Evolutionary conservation across 2,113 vertebrate species (phyloP).

Genomic region (Smithornis capensis): DNA sequence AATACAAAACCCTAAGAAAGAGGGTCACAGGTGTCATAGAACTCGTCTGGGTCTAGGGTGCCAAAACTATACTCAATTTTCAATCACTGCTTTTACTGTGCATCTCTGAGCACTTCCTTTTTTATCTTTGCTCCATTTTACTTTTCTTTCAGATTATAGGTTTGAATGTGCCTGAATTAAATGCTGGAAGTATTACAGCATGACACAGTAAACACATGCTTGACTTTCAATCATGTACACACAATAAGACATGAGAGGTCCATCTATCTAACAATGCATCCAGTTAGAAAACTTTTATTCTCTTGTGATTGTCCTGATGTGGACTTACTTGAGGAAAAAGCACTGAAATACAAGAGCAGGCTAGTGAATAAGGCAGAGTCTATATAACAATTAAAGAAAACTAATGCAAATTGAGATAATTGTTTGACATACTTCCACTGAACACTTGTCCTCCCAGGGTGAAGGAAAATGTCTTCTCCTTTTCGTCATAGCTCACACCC

Average conservation of each 20-base stretch:
- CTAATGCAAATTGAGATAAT: background rate
- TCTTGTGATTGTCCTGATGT: background rate
- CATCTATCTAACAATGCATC: background rate
- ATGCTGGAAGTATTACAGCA: background rate
- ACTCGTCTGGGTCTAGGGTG: background rate
- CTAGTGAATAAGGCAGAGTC: background rate
- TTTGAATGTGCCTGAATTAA: background rate
- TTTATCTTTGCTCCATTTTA: background rate
- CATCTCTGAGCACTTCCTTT: background rate
- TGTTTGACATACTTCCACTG: slow-evolving; percentile 74
- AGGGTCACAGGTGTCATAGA: background rate
- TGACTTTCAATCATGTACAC: background rate
- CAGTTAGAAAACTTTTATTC: background rate
- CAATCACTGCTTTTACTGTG: background rate
- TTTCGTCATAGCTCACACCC: slow-evolving; percentile 73
- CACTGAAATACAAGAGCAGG: background rate
- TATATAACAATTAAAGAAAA: background rate
- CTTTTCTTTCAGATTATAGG: background rate
- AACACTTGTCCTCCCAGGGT: slow-evolving; percentile 82
- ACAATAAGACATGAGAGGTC: background rate
- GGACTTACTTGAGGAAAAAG: background rate
- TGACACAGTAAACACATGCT: background rate
- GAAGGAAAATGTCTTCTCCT: slow-evolving; percentile 72
- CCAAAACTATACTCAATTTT: background rate
- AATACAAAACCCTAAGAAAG: background rate